Evolutionary conservation across 2,797 vertebrate species (phyloP), one percentile per base, ranked within the genome.

Genomic region (Zenarchopterus dispar): DNA sequence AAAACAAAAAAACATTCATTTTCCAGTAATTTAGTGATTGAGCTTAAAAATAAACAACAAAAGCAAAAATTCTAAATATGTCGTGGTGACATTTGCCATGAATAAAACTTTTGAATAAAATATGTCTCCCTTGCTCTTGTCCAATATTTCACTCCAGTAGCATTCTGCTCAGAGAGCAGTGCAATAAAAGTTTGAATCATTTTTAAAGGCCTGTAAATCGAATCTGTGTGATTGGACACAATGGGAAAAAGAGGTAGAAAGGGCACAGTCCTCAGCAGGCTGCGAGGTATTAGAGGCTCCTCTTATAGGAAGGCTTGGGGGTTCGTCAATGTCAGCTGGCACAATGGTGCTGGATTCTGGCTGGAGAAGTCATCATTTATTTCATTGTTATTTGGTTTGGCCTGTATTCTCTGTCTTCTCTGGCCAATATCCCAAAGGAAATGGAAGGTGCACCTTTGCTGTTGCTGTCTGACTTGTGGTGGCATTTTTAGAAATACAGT

Each of bases 211-310:
- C 84, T 75, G 77, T 88, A 91, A 91, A 90, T 92, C 62, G 79
- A 89, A 92, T 88, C 84, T 86, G 84, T 84, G 84, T 67, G 88
- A 85, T 88, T 88, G 88, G 82, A 86, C 82, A 88, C 85, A 83
- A 88, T 90, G 70, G 82, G 73, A 70, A 78, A 81, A 87, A 83
- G 61, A 78, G 70, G 80, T 86, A 81, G 77, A 86, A 85, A 89
- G 85, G 88, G 71, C 83, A 87, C 83, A 93, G 93, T 89, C 89
- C 94, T 94, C 93, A 93, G 86, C 90, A 84, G 75, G 59, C 82
- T 59, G 85, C 76, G 17, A 72, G 81, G 81, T 84, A 86, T 88
- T 80, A 84, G 72, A 80, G 21, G 77, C 62, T 79, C 54, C 73
- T 81, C 80, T 76, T 76, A 65, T 56, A 78, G 71, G 62, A 83